Evolutionary conservation across 2,888 invertebrate species (phyloP).

Genomic region (Chydorus sphaericus): DNA sequence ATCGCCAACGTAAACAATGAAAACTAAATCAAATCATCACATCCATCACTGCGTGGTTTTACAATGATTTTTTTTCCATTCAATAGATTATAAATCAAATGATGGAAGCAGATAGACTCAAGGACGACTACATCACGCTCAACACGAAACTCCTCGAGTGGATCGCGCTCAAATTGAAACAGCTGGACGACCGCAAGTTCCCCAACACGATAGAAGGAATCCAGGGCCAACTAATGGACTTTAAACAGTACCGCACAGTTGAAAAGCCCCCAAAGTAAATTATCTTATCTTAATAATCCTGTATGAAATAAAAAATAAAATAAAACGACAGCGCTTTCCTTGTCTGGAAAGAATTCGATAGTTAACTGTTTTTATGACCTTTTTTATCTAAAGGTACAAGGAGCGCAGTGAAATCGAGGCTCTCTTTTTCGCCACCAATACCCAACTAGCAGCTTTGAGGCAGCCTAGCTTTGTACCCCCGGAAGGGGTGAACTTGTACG

Average conservation of each 20-base stretch:
- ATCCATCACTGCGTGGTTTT: neutral
- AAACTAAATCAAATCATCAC: neutral
- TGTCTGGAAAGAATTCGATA: neutral
- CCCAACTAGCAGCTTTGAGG: conserved; percentile 82
- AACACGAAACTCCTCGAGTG: conserved; percentile 77
- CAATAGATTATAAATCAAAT: conserved; percentile 86
- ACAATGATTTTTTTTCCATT: conserved; percentile 17
- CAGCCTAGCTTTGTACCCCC: conserved; percentile 71
- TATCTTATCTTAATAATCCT: no score
- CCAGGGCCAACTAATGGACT: conserved; percentile 70
- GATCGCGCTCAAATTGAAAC: conserved; percentile 72
- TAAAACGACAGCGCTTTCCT: neutral
- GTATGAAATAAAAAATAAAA: no score
- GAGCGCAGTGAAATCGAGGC: conserved; percentile 96
- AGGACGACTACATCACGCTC: conserved; percentile 71
- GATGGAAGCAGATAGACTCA: conserved; percentile 87
- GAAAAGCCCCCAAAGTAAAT: conserved; percentile 93
- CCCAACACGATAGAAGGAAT: conserved; percentile 92
- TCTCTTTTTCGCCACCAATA: conserved; percentile 89
- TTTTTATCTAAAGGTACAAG: conserved; percentile 50
- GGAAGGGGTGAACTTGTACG: conserved; percentile 83
- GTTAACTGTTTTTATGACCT: neutral
- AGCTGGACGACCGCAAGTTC: conserved; percentile 70
- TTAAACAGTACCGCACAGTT: conserved; percentile 88
- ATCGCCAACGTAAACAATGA: conserved; percentile 73